Percentiles rank a stretch among this genome's conserved stretches.
Conservation (phyloP, 2,888 invertebrate genomes). For the Brassicogethes aeneus region DNA sequence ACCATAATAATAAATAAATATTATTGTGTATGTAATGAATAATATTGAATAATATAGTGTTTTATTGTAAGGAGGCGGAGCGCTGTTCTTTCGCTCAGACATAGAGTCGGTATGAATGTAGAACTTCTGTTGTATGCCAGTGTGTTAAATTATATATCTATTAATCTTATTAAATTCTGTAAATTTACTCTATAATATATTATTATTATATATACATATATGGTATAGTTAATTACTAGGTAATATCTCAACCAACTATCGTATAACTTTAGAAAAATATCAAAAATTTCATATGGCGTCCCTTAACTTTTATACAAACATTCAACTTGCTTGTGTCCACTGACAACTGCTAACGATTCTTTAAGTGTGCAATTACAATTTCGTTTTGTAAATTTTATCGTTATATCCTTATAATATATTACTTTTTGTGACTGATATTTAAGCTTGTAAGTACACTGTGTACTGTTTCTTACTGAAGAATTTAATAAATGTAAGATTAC, state of each 20-base stretch:
- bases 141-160: conserved; percentile 39
- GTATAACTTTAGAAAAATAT: conserved; percentile 34
- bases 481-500: conserved; percentile 11
- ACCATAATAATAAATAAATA: conserved; percentile 15
- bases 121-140: conserved; percentile 36
- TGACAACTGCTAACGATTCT: conserved; percentile 12
- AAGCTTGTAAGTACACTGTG: conserved; percentile 13
- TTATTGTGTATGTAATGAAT: conserved; percentile 14
- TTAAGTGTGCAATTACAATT: conserved; percentile 17
- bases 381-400: conserved; percentile 5
- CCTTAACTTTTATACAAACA: conserved; percentile 39
- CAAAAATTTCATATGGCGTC: conserved; percentile 39
- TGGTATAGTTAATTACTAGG: conserved; percentile 38
- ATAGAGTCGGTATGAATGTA: conserved; percentile 34
- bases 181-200: conserved; percentile 42
- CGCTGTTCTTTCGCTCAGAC: conserved; percentile 23
- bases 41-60: conserved; percentile 10
- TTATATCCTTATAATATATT: no score
- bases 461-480: conserved; percentile 6
- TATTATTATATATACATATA: conserved; percentile 37
- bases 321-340: conserved; percentile 16
- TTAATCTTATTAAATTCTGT: conserved; percentile 42
- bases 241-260: conserved; percentile 37
- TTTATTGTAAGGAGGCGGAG: conserved; percentile 9
- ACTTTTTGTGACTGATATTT: conserved; percentile 17